Percentiles rank a stretch among this genome's conserved stretches.
These are phyloP conservation scores for Mellivora capensis DNA, from an alignment of 2,113 vertebrate genomes.

Conservation along the genomic window DNA sequence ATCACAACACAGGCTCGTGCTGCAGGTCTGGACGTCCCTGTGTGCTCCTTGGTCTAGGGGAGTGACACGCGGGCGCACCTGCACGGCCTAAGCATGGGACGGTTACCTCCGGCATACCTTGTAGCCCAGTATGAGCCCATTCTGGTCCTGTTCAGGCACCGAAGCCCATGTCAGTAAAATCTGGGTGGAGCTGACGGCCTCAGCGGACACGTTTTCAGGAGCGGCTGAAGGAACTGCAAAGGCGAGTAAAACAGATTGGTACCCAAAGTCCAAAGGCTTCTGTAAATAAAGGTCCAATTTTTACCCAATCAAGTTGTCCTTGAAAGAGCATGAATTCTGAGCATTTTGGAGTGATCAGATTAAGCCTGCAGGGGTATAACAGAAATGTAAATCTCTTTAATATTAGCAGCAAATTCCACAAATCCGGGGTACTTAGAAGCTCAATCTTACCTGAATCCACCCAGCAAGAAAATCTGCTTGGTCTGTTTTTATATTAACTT, in stretches of 20 bases:
- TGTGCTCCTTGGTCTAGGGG: neutral
- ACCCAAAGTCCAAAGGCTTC: neutral
- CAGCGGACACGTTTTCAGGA: constrained; percentile 91
- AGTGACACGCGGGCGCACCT: fast-evolving
- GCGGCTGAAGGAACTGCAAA: constrained; percentile 91
- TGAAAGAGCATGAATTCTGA: neutral
- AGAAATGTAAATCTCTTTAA: constrained; percentile 25
- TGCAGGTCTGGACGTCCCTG: neutral
- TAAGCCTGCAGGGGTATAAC: neutral
- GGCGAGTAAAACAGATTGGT: neutral
- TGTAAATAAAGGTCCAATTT: neutral
- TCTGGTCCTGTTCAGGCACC: constrained; percentile 89
- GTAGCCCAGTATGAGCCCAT: constrained; percentile 94
- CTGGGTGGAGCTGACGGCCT: constrained; percentile 93
- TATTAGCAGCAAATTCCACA: constrained; percentile 56
- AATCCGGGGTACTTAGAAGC: constrained; percentile 59
- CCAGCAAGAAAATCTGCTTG: constrained; percentile 25
- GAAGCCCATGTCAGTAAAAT: constrained; percentile 92
- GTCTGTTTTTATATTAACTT: constrained; percentile 28
- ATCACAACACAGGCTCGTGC: neutral
- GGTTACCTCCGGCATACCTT: constrained; percentile 82
- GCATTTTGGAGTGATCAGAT: constrained; percentile 48
- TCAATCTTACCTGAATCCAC: neutral
- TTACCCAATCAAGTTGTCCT: constrained; percentile 27
- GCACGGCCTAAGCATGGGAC: fast-evolving